Evolutionary conservation across 1,140 invertebrate species (phyloP), one percentile per base, ranked within the genome.

Genomic region (Papilio aristodemus): DNA sequence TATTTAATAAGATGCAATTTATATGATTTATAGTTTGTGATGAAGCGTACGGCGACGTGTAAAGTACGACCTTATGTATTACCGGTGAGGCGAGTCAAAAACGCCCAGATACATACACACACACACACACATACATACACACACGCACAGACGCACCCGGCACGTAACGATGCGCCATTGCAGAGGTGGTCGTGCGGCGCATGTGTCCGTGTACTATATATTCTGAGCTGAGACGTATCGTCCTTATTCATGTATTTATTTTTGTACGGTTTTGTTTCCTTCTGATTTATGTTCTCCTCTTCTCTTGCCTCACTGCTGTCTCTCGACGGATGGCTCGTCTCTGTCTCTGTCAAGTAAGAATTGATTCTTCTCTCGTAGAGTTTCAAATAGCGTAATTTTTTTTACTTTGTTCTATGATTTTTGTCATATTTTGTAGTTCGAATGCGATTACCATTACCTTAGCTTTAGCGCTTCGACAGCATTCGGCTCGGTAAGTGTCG

Each of bases 331-430:
- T 75, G 71, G 68, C 69, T 58, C 76, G 68, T 25, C 25, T 74
- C 73, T 72, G 68, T 78, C 62, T 80, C 64, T 80, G 17, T 71
- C 77, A 80, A 78, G 78, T 80, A 80, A 80, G 78, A 71, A 43
- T 78, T 41, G 59, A 43, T 69, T 68, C 59, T 63, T 50, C 39
- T 36, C 43, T 66, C 8, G n/a, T 43, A 43, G 39, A 41, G 5
- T 36, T 27, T 59, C 8, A 17, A 32, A 59, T 59, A 59, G 57
- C 13, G n/a, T 27, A 17, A 22, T 59, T 14, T 59, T 0, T n/a
- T 3, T 32, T 32, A 32, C 6, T 32, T 32, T 32, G 27, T 32
- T n/a, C n/a, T n/a, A n/a, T 59, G 3, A 32, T 58, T 58, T 36
- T 58, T 10, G 11, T 27, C 22, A 58, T 58, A 32, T 58, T n/a